Base-by-base conservation (phyloP, 2,888 invertebrate species). In the Theristus sp. region DNA sequence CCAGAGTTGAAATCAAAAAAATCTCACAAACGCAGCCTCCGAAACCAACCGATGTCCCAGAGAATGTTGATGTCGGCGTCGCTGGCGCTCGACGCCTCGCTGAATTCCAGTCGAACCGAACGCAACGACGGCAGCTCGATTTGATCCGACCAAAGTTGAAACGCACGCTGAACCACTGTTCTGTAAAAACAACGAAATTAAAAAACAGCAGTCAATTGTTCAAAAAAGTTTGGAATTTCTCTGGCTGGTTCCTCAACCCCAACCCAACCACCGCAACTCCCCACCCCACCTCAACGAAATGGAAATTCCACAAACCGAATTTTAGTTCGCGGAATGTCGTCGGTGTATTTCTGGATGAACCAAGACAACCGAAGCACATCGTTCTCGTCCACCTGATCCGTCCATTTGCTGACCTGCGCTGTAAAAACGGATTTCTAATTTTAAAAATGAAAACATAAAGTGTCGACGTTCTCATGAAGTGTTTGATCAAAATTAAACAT, bases 21-120 rank as follows among this genome's bases (percentile, higher is more conserved):
- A n/a, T n/a, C n/a, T n/a, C n/a, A n/a, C n/a, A n/a, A n/a, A n/a
- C n/a, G n/a, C n/a, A n/a, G n/a, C n/a, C n/a, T n/a, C n/a, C n/a
- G n/a, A n/a, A n/a, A 20, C 58, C 68, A 65, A 22, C 70, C 72
- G 56, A 79, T 78, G 1, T 81, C 84, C 76, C 87, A 88, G 1
- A 81, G 80, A 26, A 87, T 80, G 61, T 83, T 80, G 64, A 88
- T 86, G 71, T 87, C 86, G 0, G 86, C 85, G 13, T 79, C 76
- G n/a, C 61, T 67, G 1, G 80, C 79, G 72, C 24, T 77, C 70
- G 62, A 20, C 1, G 70, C 71, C 62, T 72, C 72, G 31, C 64
- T 66, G 63, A 72, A 72, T 1, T 65, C 64, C 56, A 71, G 63
- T 22, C 74, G 70, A 73, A 85, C 84, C 59, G 70, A 76, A 6